A percentile compares a stretch with the other conserved stretches of the same genome.
phyloP scores from a whole-genome alignment of 2,113 vertebrate species.

The Cebidichthys violaceus region DNA sequence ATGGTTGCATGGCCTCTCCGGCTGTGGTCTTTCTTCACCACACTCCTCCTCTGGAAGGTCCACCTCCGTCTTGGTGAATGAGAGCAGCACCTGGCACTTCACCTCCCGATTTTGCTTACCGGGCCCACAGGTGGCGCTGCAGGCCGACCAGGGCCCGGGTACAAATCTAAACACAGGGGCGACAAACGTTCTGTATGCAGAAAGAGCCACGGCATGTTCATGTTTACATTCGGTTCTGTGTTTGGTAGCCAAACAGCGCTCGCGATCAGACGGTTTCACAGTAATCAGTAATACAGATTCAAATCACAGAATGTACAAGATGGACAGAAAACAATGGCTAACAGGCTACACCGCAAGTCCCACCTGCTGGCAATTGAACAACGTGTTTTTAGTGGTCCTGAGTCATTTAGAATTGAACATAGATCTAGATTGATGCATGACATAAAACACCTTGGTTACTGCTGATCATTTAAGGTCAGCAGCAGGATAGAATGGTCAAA shows the following conservation, averaged over 20 bases:
- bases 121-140: slow-evolving; percentile 88
- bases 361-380: neutral
- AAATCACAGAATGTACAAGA: neutral
- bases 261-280: no score
- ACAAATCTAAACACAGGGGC: slow-evolving; percentile 83
- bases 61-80: slow-evolving; percentile 89
- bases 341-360: neutral
- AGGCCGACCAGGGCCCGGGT: slow-evolving; percentile 90
- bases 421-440: no score
- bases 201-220: neutral
- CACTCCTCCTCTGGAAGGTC: slow-evolving; percentile 93
- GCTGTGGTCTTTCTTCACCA: slow-evolving; percentile 77
- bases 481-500: neutral
- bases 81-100: slow-evolving; percentile 89
- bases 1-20: slow-evolving; percentile 83
- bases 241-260: no score
- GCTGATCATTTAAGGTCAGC: neutral
- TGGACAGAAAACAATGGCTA: neutral
- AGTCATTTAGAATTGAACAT: no score
- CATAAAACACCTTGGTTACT: no score
- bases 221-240: neutral
- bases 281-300: neutral
- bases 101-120: slow-evolving; percentile 87
- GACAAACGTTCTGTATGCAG: neutral
- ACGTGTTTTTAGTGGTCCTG: no score